A percentile compares a stretch with the other conserved stretches of the same genome.
phyloP scores from a whole-genome alignment of 2,888 invertebrate species.

The Melieria picta region DNA sequence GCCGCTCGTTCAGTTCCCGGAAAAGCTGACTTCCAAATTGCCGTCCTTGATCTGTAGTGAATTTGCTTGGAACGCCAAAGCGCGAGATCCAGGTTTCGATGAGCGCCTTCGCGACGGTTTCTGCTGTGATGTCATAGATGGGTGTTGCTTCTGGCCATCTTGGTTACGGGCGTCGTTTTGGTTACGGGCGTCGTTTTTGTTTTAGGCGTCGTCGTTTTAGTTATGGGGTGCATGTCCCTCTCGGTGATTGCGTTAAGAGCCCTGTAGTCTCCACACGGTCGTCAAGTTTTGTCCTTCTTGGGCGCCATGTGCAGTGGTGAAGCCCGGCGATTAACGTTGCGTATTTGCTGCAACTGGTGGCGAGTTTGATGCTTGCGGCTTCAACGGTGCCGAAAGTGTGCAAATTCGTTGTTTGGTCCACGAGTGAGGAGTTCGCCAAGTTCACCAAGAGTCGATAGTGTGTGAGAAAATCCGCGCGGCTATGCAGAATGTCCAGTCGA shows the following conservation, averaged over 20 bases:
- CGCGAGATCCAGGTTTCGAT: conserved; percentile 20
- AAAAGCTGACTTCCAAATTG: conserved; percentile 58
- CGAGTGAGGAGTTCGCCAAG: too few relatives aligned
- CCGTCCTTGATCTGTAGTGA: conserved; percentile 46
- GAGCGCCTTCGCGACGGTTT: background rate
- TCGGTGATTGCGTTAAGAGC: conserved; percentile 45
- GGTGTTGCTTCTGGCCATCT: conserved; percentile 8
- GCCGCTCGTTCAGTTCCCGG: conserved; percentile 44
- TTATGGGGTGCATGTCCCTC: conserved; percentile 55
- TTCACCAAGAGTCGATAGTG: too few relatives aligned
- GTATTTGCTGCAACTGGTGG: too few relatives aligned
- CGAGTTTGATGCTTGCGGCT: too few relatives aligned
- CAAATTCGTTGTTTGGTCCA: too few relatives aligned
- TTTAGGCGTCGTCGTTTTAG: too few relatives aligned
- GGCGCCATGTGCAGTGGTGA: conserved; percentile 9
- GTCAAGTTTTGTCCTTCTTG: conserved; percentile 1
- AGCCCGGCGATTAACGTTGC: background rate
- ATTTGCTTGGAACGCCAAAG: background rate
- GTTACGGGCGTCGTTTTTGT: too few relatives aligned
- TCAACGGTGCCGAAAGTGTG: too few relatives aligned
- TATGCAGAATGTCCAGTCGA: too few relatives aligned
- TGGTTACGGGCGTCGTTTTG: background rate
- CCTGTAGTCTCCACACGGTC: conserved; percentile 35
- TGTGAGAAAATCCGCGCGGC: too few relatives aligned
- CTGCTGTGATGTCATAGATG: background rate